Conservation (phyloP, 2,113 vertebrate species). For the Neogobius melanostomus region DNA sequence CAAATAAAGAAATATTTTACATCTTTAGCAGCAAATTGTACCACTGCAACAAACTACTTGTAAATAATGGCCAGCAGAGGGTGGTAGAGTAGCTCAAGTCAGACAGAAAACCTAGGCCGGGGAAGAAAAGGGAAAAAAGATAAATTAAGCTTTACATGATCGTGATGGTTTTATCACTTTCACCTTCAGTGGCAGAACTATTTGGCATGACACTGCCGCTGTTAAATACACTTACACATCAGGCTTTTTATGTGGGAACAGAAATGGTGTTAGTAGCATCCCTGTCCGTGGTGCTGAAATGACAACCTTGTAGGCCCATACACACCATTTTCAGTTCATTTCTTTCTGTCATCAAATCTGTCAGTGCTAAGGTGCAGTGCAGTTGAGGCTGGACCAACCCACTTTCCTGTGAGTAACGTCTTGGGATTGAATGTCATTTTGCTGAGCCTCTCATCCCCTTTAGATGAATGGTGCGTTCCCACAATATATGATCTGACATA, state of each 20-base stretch:
- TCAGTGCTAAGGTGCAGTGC: slow-evolving; percentile 23
- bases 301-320: slow-evolving; percentile 10
- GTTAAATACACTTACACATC: slow-evolving; percentile 12
- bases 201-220: background rate
- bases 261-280: slow-evolving; percentile 46
- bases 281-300: slow-evolving; percentile 24
- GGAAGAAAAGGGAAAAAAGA: no score
- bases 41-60: no score
- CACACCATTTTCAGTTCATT: slow-evolving; percentile 1
- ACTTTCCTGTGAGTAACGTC: slow-evolving; percentile 30
- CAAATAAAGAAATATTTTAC: no score
- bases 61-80: slow-evolving; percentile 50
- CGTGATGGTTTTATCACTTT: no score
- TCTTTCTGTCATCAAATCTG: background rate
- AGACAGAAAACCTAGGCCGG: background rate
- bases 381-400: slow-evolving; percentile 34
- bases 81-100: slow-evolving; percentile 25
- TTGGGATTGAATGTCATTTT: slow-evolving; percentile 15
- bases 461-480: slow-evolving; percentile 16
- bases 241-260: slow-evolving; percentile 32
- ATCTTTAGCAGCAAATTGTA: no score
- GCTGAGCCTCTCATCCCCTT: slow-evolving; percentile 15
- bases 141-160: no score
- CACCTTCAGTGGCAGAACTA: background rate
- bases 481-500: slow-evolving; percentile 3